Percentiles rank a stretch among this genome's conserved stretches.
phyloP scores from a whole-genome alignment of 2,113 vertebrate species.

The Archilochus colubris region DNA sequence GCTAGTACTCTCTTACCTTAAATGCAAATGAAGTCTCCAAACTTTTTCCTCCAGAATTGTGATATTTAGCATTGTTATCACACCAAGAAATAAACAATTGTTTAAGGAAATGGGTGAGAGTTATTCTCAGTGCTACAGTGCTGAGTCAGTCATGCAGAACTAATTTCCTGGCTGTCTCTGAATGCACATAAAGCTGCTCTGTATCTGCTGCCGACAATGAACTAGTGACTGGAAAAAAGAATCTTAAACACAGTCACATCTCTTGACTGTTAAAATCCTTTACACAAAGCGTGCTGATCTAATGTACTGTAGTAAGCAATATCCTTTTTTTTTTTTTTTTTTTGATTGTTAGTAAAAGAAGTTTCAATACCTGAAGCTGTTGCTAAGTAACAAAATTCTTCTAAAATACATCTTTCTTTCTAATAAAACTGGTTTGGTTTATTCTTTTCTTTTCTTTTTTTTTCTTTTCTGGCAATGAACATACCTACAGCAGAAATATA shows the following conservation, averaged over 20 bases:
- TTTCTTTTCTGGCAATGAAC: constrained; percentile 14
- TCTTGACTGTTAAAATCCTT: constrained; percentile 83
- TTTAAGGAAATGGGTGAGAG: constrained; percentile 72
- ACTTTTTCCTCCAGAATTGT: constrained; percentile 21
- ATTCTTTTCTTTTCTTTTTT: background rate
- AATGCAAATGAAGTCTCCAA: background rate
- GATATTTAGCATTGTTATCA: constrained; percentile 74
- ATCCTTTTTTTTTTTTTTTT: background rate
- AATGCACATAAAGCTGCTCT: constrained; percentile 83
- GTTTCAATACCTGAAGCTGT: constrained; percentile 65
- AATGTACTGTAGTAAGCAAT: constrained; percentile 59
- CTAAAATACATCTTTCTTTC: constrained; percentile 46
- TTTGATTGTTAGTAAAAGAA: constrained; percentile 28
- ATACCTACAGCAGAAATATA: background rate
- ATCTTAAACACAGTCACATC: constrained; percentile 85
- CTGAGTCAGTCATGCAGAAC: constrained; percentile 81
- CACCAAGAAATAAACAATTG: constrained; percentile 79
- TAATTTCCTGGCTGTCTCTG: constrained; percentile 85
- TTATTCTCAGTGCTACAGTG: constrained; percentile 64
- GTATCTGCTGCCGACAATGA: constrained; percentile 82
- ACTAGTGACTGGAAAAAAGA: constrained; percentile 82
- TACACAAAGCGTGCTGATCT: constrained; percentile 75
- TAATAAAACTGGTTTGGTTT: constrained; percentile 15
- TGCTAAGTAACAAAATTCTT: constrained; percentile 73
- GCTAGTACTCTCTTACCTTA: constrained; percentile 15